These are phyloP conservation scores for Drosophila affinis DNA, from an alignment of 2,888 invertebrate genomes.

Conservation along the genomic window DNA sequence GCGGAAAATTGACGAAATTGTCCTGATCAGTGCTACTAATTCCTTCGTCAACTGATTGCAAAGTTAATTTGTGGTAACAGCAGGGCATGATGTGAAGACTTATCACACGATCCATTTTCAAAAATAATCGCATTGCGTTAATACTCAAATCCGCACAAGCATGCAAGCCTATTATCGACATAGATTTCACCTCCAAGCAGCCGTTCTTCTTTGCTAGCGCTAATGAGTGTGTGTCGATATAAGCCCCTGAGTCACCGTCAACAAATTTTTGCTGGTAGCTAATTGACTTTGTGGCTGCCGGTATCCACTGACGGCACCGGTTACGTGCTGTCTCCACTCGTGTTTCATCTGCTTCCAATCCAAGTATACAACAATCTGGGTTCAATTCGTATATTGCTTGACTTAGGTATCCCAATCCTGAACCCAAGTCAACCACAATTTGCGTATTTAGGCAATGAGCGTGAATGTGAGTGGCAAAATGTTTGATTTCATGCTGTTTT, in stretches of 20 bases:
- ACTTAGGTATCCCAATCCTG: slow-evolving; percentile 90
- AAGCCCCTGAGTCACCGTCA: slow-evolving; percentile 84
- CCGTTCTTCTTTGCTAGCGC: slow-evolving; percentile 56
- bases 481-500: slow-evolving; percentile 89
- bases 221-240: slow-evolving; percentile 84
- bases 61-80: slow-evolving; percentile 90
- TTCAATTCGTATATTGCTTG: slow-evolving; percentile 87
- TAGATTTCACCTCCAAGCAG: slow-evolving; percentile 19
- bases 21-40: not conserved
- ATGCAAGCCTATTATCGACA: slow-evolving; percentile 87
- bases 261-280: slow-evolving; percentile 86
- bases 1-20: slow-evolving; percentile 88
- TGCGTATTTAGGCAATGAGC: slow-evolving; percentile 81
- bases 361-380: slow-evolving; percentile 86
- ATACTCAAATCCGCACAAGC: slow-evolving; percentile 91
- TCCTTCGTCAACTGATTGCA: slow-evolving; percentile 28
- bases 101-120: slow-evolving; percentile 85
- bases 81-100: slow-evolving; percentile 89
- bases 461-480: slow-evolving; percentile 85
- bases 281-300: slow-evolving; percentile 85
- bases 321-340: slow-evolving; percentile 86
- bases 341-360: slow-evolving; percentile 87
- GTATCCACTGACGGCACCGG: slow-evolving; percentile 86
- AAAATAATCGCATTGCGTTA: slow-evolving; percentile 87
- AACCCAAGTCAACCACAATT: slow-evolving; percentile 89